These are phyloP conservation scores for Onthophagus sagittarius DNA, from an alignment of 2,888 invertebrate species.

Conservation along the genomic window DNA sequence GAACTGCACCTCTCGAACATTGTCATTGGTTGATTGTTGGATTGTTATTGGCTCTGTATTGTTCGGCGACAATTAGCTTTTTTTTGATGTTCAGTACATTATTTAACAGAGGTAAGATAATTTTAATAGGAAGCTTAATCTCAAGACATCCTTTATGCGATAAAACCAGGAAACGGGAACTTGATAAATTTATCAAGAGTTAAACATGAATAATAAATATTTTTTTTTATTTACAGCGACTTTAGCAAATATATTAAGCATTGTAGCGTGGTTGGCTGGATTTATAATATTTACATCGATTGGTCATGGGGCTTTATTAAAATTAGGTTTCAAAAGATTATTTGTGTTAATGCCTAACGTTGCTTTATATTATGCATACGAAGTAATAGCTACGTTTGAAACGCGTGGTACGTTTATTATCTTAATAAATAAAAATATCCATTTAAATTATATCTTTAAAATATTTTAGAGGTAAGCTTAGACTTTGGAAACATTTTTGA, in stretches of 20 bases:
- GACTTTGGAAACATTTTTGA: constrained; percentile 14
- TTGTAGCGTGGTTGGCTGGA: constrained; percentile 42
- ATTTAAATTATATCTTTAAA: not conserved
- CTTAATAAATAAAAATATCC: not conserved
- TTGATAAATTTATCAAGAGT: not conserved
- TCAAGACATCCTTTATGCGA: not conserved
- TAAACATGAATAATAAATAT: not conserved
- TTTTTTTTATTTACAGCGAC: constrained; percentile 35
- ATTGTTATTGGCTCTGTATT: constrained; percentile 67
- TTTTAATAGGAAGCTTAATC: not conserved
- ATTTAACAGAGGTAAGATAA: constrained; percentile 67
- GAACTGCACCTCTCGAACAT: constrained; percentile 64
- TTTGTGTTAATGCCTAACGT: constrained; percentile 43
- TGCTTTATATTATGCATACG: constrained; percentile 41
- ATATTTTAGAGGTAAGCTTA: not conserved
- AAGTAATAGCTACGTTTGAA: constrained; percentile 42
- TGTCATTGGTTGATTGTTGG: constrained; percentile 63
- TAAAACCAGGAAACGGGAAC: not conserved
- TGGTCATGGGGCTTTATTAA: constrained; percentile 5
- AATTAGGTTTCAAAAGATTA: constrained; percentile 26
- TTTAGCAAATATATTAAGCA: constrained; percentile 40
- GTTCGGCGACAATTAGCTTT: constrained; percentile 66
- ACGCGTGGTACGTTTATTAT: constrained; percentile 39
- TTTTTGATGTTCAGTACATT: constrained; percentile 75
- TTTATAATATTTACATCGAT: constrained; percentile 36